Conservation (phyloP, 2,797 vertebrate species). For the Pangasius macronema region DNA sequence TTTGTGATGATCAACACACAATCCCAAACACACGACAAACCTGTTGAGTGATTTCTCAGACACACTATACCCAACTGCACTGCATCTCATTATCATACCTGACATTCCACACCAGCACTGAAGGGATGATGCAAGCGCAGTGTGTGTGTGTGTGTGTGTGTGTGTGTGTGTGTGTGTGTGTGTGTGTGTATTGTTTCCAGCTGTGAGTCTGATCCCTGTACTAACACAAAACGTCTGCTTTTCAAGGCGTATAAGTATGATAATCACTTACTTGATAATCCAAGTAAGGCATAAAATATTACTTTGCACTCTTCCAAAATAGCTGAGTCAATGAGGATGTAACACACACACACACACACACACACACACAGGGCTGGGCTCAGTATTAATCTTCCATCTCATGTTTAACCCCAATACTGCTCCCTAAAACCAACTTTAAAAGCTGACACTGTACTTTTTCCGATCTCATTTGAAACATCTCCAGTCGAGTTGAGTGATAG, state of each 20-base stretch:
- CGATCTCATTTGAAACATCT: neutral
- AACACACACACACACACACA: neutral
- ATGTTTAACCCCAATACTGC: neutral
- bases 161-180: slow-evolving; percentile 18
- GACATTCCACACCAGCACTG: slow-evolving; percentile 41
- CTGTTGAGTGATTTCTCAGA: neutral
- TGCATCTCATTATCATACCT: slow-evolving; percentile 40
- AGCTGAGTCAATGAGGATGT: slow-evolving; percentile 4
- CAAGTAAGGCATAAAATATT: neutral
- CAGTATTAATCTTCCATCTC: neutral
- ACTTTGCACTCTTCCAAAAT: neutral
- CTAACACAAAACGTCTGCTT: neutral
- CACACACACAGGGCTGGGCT: neutral
- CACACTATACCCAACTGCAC: neutral
- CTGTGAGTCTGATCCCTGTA: slow-evolving; percentile 15
- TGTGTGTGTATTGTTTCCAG: slow-evolving; percentile 15
- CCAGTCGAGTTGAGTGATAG: neutral
- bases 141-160: slow-evolving; percentile 14
- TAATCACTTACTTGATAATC: neutral
- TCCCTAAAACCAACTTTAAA: neutral
- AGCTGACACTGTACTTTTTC: neutral
- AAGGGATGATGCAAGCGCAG: slow-evolving; percentile 34
- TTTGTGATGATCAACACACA: neutral
- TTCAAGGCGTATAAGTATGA: neutral
- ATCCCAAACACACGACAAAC: neutral